A percentile compares a stretch with the other conserved stretches of the same genome.
These are phyloP conservation scores for Tenualosa thibaudeaui DNA, from an alignment of 2,797 vertebrate genomes.

Conservation along the genomic window DNA sequence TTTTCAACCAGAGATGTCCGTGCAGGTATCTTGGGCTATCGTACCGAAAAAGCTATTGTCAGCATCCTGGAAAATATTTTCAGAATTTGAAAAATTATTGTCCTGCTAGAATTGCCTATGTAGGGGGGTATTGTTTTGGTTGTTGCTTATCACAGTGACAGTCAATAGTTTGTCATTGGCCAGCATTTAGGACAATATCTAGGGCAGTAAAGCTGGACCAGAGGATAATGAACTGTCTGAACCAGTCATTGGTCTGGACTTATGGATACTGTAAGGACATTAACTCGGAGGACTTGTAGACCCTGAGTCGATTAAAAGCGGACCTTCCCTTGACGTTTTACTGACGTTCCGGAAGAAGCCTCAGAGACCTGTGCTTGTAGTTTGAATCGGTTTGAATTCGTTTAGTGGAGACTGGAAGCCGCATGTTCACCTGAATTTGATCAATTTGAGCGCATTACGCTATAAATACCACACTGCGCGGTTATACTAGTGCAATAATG, in stretches of 20 bases:
- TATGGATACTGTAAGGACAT: not conserved
- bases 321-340: not conserved
- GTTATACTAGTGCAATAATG: not conserved
- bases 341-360: conserved; percentile 6
- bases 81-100: too few species aligned
- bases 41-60: too few species aligned
- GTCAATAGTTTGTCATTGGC: too few species aligned
- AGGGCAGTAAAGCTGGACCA: too few species aligned
- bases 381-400: not conserved
- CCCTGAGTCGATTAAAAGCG: not conserved
- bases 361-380: not conserved
- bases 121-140: too few species aligned
- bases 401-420: not conserved
- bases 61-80: too few species aligned
- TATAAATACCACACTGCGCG: not conserved
- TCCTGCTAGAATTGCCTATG: too few species aligned
- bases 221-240: too few species aligned
- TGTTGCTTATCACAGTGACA: too few species aligned
- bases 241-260: not conserved
- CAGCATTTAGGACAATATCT: too few species aligned
- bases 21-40: too few species aligned
- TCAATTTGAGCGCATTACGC: not conserved
- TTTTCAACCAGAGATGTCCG: too few species aligned
- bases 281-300: not conserved
- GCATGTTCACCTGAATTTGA: not conserved